phyloP scores from a whole-genome alignment of 2,888 invertebrate genomes.

The Lasioglossum zephyrum region DNA sequence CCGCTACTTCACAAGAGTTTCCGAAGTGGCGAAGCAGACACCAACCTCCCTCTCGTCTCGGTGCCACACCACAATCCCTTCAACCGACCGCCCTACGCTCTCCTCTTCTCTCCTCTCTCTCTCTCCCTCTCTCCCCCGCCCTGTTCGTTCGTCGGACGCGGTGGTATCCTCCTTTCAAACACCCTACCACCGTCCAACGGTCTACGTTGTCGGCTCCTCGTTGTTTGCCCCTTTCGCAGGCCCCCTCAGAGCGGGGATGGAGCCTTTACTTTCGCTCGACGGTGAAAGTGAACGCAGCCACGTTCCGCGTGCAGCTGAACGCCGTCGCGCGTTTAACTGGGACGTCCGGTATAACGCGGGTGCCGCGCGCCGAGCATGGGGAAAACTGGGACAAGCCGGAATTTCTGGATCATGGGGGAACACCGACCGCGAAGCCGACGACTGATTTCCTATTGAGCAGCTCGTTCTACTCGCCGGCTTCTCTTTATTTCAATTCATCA shows the following conservation, averaged over 20 bases:
- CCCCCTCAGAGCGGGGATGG: slow-evolving; percentile 53
- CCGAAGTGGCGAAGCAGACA: slow-evolving; percentile 79
- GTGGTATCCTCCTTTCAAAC: slow-evolving; percentile 73
- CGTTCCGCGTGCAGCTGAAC: slow-evolving; percentile 62
- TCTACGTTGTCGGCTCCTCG: slow-evolving; percentile 61
- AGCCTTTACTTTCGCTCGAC: slow-evolving; percentile 72
- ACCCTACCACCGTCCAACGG: slow-evolving; percentile 59
- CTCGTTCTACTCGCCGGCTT: neutral
- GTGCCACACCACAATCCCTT: slow-evolving; percentile 57
- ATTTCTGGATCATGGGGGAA: slow-evolving; percentile 34
- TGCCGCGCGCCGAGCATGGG: slow-evolving; percentile 21
- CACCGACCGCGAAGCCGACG: slow-evolving; percentile 9
- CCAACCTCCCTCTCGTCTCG: slow-evolving; percentile 63
- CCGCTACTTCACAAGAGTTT: slow-evolving; percentile 81
- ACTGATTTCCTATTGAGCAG: neutral
- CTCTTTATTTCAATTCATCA: neutral
- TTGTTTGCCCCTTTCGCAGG: slow-evolving; percentile 75
- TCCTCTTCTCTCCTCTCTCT: neutral
- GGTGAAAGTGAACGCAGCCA: slow-evolving; percentile 74
- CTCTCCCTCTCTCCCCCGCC: neutral
- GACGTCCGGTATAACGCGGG: slow-evolving; percentile 49
- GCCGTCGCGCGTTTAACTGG: slow-evolving; percentile 68
- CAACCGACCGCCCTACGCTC: slow-evolving; percentile 15
- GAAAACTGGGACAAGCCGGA: slow-evolving; percentile 51
- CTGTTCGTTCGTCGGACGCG: slow-evolving; percentile 52